phyloP scores from a whole-genome alignment of 2,797 vertebrate genomes.

The Tragopan temminckii region DNA sequence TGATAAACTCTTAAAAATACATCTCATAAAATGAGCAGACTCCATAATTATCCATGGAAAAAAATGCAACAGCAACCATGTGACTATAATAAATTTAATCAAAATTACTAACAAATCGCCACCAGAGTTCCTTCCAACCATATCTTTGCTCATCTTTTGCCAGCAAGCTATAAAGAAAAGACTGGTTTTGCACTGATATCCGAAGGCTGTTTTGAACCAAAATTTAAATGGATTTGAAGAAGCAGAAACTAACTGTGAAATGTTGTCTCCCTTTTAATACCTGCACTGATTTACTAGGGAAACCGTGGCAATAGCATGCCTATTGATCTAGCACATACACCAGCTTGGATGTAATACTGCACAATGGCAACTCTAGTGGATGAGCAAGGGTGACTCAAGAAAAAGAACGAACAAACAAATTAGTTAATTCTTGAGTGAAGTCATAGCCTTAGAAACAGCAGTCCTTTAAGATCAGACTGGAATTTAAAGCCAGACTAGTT shows the following conservation, averaged over 20 bases:
- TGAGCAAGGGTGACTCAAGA: background rate
- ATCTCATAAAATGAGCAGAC: constrained; percentile 71
- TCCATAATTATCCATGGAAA: constrained; percentile 64
- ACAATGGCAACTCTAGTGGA: background rate
- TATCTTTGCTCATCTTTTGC: constrained; percentile 42
- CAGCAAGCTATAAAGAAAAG: constrained; percentile 1
- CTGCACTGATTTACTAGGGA: background rate
- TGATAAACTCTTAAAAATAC: constrained; percentile 76
- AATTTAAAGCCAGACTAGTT: background rate
- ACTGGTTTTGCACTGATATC: constrained; percentile 53
- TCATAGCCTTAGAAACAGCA: background rate
- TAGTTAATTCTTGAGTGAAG: background rate
- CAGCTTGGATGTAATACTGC: rapidly evolving
- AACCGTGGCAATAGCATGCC: background rate
- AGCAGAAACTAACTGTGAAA: background rate
- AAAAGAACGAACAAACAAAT: background rate
- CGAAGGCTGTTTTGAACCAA: constrained; percentile 50
- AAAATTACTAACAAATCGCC: constrained; percentile 56
- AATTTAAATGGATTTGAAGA: background rate
- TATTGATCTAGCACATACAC: background rate
- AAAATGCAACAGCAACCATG: constrained; percentile 54
- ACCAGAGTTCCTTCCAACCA: constrained; percentile 51
- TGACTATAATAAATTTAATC: constrained; percentile 69
- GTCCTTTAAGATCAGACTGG: background rate
- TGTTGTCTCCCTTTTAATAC: background rate